phyloP scores from a whole-genome alignment of 1,140 invertebrate genomes.

The Aphidius ervi region DNA sequence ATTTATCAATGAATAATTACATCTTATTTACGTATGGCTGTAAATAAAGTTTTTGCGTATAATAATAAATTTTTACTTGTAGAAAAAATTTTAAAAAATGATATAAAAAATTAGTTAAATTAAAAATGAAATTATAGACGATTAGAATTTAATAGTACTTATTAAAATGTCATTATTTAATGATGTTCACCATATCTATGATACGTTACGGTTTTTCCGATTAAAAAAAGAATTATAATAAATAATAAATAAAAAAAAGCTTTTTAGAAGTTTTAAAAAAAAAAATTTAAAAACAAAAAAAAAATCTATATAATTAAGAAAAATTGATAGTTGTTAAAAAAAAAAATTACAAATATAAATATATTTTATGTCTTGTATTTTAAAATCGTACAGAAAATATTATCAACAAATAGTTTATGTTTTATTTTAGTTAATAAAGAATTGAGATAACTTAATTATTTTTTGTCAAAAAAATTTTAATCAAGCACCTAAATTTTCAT shows the following conservation, averaged over 20 bases:
- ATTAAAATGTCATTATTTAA: constrained; percentile 17
- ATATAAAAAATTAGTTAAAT: constrained; percentile 7
- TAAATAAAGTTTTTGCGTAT: constrained; percentile 20
- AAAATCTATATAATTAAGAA: constrained; percentile 1
- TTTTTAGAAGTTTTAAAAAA: neutral
- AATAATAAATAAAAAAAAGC: neutral
- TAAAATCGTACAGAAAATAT: no score
- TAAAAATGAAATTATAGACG: constrained; percentile 8
- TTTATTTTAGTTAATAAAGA: no score
- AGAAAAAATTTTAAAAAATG: constrained; percentile 11
- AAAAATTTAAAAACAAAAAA: neutral
- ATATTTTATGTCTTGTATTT: no score
- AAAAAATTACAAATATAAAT: no score
- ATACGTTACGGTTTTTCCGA: constrained; percentile 21
- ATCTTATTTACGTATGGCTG: neutral
- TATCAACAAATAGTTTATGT: no score
- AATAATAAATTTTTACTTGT: constrained; percentile 17
- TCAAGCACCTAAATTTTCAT: no score
- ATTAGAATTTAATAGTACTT: neutral
- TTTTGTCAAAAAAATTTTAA: no score
- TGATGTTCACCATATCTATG: constrained; percentile 26
- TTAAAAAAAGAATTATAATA: constrained; percentile 10
- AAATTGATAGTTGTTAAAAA: constrained; percentile 1
- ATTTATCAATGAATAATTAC: no score
- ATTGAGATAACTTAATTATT: no score